These are phyloP conservation scores for Hemitrygon akajei DNA, from an alignment of 2,797 vertebrate species.

Conservation along the genomic window DNA sequence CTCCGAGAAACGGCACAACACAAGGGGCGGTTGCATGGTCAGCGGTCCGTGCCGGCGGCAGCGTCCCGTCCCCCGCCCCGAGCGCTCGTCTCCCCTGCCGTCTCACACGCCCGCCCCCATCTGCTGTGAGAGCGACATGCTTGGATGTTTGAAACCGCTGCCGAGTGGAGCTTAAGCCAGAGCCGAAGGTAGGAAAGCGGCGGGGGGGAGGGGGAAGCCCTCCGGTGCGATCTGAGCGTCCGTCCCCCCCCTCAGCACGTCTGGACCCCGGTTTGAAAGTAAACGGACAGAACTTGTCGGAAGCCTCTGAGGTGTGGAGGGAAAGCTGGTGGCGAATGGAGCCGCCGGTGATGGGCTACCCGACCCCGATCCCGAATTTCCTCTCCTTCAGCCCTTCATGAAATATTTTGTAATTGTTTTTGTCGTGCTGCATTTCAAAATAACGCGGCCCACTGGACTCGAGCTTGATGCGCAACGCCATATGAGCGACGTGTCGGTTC, in stretches of 20 bases:
- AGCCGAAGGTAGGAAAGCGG: background rate
- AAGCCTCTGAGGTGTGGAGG: background rate
- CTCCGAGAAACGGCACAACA: background rate
- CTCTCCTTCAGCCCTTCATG: too few relatives aligned
- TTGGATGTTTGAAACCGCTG: background rate
- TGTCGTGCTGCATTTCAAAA: constrained; percentile 5
- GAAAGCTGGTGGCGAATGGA: background rate
- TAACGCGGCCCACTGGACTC: background rate
- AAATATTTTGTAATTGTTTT: background rate
- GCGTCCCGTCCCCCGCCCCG: background rate
- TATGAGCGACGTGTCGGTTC: background rate
- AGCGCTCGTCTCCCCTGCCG: background rate
- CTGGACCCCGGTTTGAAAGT: background rate
- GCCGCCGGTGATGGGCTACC: background rate
- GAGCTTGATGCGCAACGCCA: background rate
- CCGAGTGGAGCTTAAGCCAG: background rate
- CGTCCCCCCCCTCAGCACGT: background rate
- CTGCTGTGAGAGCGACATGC: background rate
- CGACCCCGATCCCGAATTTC: background rate
- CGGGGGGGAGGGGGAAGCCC: too few relatives aligned
- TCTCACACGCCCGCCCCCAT: background rate
- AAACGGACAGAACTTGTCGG: background rate
- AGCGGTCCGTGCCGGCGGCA: background rate
- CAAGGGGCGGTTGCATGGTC: too few relatives aligned
- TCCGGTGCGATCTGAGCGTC: background rate